A percentile compares a stretch with the other conserved stretches of the same genome.
phyloP scores from a whole-genome alignment of 2,113 vertebrate species.

The Glareola pratincola region DNA sequence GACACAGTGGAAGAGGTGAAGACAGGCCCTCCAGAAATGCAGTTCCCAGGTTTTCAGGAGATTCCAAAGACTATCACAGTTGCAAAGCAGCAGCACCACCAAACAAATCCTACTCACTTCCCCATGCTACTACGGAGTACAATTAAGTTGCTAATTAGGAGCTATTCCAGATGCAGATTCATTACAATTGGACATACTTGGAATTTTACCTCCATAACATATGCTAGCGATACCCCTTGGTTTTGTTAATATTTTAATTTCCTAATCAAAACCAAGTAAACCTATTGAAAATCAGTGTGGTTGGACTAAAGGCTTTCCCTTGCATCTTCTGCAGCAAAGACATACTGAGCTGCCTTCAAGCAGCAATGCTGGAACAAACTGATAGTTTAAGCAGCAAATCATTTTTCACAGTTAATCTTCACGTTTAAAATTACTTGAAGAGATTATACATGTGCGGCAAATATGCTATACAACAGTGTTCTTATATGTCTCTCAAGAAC shows the following conservation, averaged over 20 bases:
- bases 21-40: background rate
- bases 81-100: background rate
- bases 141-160: background rate
- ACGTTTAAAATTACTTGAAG: conserved; percentile 27
- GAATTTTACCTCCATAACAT: background rate
- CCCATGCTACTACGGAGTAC: background rate
- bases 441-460: conserved; percentile 11
- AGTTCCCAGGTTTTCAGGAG: background rate
- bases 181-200: background rate
- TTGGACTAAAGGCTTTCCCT: background rate
- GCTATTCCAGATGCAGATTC: background rate
- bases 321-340: background rate
- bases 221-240: background rate
- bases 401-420: conserved; percentile 47
- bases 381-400: conserved; percentile 5
- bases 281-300: background rate
- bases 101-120: background rate
- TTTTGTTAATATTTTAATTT: background rate
- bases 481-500: background rate
- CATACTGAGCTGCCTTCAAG: background rate
- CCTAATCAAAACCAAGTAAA: background rate
- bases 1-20: background rate
- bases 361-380: background rate
- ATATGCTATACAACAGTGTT: background rate
- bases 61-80: background rate